Base-by-base conservation (phyloP, 2,797 vertebrate species). In the Pseudomugil tenellus region DNA sequence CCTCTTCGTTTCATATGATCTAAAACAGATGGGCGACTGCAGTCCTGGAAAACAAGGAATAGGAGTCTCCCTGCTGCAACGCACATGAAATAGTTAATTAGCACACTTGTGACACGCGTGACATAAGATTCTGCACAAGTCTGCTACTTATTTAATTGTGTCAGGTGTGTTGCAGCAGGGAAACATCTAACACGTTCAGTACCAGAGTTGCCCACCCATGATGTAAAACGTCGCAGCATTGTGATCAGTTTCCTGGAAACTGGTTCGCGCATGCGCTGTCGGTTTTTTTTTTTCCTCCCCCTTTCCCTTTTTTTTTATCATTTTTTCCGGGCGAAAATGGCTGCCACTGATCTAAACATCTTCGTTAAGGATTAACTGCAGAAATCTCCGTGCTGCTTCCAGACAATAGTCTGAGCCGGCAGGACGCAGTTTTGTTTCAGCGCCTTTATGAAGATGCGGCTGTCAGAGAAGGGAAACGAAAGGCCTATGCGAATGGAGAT, bases 311-410 rank as follows among this genome's bases (percentile, higher is more conserved):
- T 84, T 87, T 88, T 32, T 1, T 90, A 81, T 71, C 77, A 67
- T 89, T 92, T 89, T 89, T 89, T 89, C 64, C 76, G 70, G 77
- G 77, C 84, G 91, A 93, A 94, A 93, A 95, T 95, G 94, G 94
- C 93, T 93, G 92, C 93, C 92, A 84, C 89, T 89, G 83, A 86
- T 91, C 91, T 90, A 88, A 92, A 89, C 79, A 73, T 87, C 70
- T 86, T 80, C 79, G 68, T 67, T 57, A 70, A 80, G 78, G 82
- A 88, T 83, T 76, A 90, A 80, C 81, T 43, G 19, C 60, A 73
- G 57, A 66, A 70, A 72, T 25, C 31, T 28, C 64, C n/a, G 66
- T 32, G 41, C n/a, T 23, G 31, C 53, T 57, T 56, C 46, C 4
- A 48, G 35, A 70, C 74, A 2, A 19, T 7, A n/a, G 19, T 34